phyloP scores from a whole-genome alignment of 2,888 invertebrate genomes.

The Zaprionus bogoriensis region DNA sequence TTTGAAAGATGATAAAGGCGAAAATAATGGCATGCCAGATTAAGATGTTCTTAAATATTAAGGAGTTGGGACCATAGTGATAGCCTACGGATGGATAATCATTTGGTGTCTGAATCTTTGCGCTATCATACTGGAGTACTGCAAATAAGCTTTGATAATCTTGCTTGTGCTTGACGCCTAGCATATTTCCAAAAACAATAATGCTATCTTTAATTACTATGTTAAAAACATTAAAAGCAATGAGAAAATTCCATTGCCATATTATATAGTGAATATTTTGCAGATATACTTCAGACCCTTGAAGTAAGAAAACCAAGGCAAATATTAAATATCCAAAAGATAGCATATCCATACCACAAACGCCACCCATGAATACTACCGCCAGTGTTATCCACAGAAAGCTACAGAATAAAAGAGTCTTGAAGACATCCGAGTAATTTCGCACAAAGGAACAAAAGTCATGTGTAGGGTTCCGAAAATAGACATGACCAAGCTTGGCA shows the following conservation, averaged over 20 bases:
- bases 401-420: constrained; percentile 92
- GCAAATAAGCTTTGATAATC: constrained; percentile 46
- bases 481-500: constrained; percentile 85
- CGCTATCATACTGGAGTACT: constrained; percentile 36
- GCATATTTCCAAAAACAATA: constrained; percentile 96
- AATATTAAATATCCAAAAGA: constrained; percentile 97
- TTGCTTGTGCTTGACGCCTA: constrained; percentile 18
- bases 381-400: constrained; percentile 98
- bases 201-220: constrained; percentile 93
- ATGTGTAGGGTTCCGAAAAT: constrained; percentile 91
- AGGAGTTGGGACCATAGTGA: constrained; percentile 53
- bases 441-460: constrained; percentile 92
- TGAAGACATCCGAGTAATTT: constrained; percentile 95
- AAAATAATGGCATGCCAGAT: constrained; percentile 98
- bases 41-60: constrained; percentile 85
- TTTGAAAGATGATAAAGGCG: constrained; percentile 94
- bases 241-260: constrained; percentile 92
- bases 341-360: constrained; percentile 95
- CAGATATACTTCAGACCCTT: constrained; percentile 97
- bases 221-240: constrained; percentile 94
- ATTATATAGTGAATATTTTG: constrained; percentile 92
- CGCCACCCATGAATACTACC: constrained; percentile 97
- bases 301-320: constrained; percentile 98
- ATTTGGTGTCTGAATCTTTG: background rate
- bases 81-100: constrained; percentile 14